These are phyloP conservation scores for Himalopsyche japonica DNA, from an alignment of 2,888 invertebrate genomes.

Conservation along the genomic window DNA sequence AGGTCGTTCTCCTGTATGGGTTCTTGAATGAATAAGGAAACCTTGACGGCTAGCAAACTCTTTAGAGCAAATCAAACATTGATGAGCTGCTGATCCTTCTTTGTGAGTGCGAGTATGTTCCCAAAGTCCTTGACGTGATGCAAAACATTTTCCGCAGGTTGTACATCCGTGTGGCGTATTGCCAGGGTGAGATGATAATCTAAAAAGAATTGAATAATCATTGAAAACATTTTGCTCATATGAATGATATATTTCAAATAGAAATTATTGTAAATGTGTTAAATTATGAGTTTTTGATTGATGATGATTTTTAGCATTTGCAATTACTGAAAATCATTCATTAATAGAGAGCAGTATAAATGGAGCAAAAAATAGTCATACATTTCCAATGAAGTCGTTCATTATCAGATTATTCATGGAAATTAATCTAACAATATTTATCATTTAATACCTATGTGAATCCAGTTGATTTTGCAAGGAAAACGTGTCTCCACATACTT, in stretches of 20 bases:
- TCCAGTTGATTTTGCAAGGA: slow-evolving; percentile 50
- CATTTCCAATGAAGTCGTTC: no score
- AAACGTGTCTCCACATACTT: slow-evolving; percentile 50
- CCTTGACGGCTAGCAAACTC: slow-evolving; percentile 58
- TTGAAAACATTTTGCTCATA: no score
- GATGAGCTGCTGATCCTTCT: slow-evolving; percentile 50
- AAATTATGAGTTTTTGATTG: no score
- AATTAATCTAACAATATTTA: no score
- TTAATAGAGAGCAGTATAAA: no score
- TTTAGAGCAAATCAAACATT: slow-evolving; percentile 56
- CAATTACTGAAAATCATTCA: no score
- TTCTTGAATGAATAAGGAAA: slow-evolving; percentile 56
- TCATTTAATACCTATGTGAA: slow-evolving; percentile 47
- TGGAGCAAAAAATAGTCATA: no score
- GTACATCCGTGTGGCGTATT: slow-evolving; percentile 51
- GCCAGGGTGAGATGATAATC: slow-evolving; percentile 48
- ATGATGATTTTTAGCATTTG: no score
- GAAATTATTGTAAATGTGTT: no score
- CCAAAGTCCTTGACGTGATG: slow-evolving; percentile 53
- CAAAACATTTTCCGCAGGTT: slow-evolving; percentile 54
- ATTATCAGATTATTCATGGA: no score
- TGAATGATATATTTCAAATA: no score
- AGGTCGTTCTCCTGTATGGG: slow-evolving; percentile 58
- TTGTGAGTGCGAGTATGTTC: slow-evolving; percentile 51
- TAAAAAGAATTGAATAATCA: neutral